phyloP scores from a whole-genome alignment of 2,888 invertebrate genomes.

The Cantharis rufa region DNA sequence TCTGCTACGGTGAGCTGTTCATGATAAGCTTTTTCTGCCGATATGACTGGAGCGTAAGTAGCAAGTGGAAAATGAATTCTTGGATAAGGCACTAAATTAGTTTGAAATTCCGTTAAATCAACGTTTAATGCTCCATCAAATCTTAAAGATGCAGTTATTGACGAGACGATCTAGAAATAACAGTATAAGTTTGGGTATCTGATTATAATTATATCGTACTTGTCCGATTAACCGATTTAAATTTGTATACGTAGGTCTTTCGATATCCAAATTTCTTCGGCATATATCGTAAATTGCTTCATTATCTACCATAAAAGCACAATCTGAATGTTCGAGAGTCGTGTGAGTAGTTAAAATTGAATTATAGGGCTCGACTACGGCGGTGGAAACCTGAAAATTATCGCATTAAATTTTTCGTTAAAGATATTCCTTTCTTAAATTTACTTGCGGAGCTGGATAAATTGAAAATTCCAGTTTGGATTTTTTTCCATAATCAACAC shows the following conservation, averaged over 20 bases:
- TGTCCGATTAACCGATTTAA: slow-evolving; percentile 84
- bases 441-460: slow-evolving; percentile 91
- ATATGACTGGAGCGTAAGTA: slow-evolving; percentile 90
- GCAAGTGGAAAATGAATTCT: slow-evolving; percentile 93
- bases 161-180: slow-evolving; percentile 76
- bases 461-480: slow-evolving; percentile 92
- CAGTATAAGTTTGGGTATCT: neutral
- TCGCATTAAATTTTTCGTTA: neutral
- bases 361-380: slow-evolving; percentile 88
- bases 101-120: slow-evolving; percentile 92
- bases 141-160: slow-evolving; percentile 90
- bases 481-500: slow-evolving; percentile 92
- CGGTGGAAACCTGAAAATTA: slow-evolving; percentile 71
- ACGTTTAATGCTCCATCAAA: slow-evolving; percentile 93
- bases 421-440: slow-evolving; percentile 20
- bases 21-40: slow-evolving; percentile 91
- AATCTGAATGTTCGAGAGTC: slow-evolving; percentile 83
- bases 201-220: slow-evolving; percentile 45
- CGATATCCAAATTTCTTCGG: slow-evolving; percentile 82
- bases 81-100: slow-evolving; percentile 91
- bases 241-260: slow-evolving; percentile 84
- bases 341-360: slow-evolving; percentile 92
- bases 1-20: slow-evolving; percentile 89
- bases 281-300: slow-evolving; percentile 89
- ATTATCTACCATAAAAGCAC: slow-evolving; percentile 93